phyloP scores from a whole-genome alignment of 2,113 vertebrate genomes.

The Notiomystis cincta region DNA sequence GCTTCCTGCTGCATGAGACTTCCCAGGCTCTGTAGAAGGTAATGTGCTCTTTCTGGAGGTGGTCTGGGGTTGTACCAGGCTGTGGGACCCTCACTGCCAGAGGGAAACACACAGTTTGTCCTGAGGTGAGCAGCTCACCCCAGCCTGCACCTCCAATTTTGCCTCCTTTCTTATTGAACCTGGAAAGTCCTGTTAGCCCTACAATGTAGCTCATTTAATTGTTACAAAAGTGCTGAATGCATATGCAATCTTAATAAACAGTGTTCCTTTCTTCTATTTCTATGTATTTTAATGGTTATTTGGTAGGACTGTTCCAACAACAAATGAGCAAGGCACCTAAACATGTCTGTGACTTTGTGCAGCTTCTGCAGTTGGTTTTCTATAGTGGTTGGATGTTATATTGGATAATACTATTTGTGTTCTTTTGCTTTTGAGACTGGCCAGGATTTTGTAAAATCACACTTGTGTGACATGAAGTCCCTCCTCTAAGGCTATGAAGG shows the following conservation, averaged over 20 bases:
- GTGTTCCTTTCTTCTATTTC: background rate
- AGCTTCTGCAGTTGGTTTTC: background rate
- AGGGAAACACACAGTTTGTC: background rate
- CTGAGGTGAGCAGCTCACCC: background rate
- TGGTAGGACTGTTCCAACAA: background rate
- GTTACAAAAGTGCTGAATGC: background rate
- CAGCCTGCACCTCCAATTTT: background rate
- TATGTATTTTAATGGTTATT: background rate
- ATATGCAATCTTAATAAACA: background rate
- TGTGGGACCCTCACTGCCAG: background rate
- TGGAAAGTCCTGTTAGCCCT: background rate
- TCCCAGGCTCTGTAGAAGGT: background rate
- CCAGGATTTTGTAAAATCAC: background rate
- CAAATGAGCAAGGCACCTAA: background rate
- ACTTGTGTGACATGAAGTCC: background rate
- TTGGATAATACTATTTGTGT: background rate
- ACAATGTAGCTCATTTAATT: background rate
- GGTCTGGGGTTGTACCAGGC: accelerated
- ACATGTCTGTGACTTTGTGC: background rate
- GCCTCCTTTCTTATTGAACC: background rate
- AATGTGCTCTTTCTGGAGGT: background rate
- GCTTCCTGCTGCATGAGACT: background rate
- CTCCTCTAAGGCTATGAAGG: background rate
- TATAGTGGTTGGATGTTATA: background rate
- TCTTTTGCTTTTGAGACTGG: background rate